phyloP scores from a whole-genome alignment of 2,888 invertebrate genomes.

The Urechis unicinctus region DNA sequence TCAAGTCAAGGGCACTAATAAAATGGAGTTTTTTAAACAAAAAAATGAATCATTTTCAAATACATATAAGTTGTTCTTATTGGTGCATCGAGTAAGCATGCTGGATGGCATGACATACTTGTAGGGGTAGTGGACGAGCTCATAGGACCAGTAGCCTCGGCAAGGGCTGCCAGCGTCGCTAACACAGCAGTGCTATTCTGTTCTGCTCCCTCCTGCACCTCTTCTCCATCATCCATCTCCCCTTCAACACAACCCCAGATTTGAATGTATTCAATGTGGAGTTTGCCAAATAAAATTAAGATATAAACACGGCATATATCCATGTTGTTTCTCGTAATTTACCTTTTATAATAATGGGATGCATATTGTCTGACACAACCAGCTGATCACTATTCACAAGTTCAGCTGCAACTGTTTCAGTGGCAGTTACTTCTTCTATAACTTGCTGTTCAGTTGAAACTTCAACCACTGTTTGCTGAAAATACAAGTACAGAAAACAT shows the following conservation, averaged over 20 bases:
- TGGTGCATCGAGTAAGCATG: not conserved
- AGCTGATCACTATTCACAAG: not conserved
- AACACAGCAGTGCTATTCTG: slow-evolving; percentile 50
- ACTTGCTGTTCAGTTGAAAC: slow-evolving; percentile 13
- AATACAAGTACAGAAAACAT: too few relatives aligned
- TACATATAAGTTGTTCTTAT: not conserved
- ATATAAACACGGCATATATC: not conserved
- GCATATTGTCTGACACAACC: too few relatives aligned
- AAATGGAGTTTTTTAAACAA: too few relatives aligned
- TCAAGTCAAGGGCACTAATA: too few relatives aligned
- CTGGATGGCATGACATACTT: slow-evolving; percentile 1
- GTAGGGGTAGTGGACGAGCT: slow-evolving; percentile 8
- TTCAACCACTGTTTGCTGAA: slow-evolving; percentile 8
- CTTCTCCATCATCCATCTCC: not conserved
- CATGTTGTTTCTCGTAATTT: too few relatives aligned
- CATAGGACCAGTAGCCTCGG: slow-evolving; percentile 49
- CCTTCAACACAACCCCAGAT: not conserved
- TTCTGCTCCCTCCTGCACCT: slow-evolving; percentile 22
- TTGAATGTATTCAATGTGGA: too few relatives aligned
- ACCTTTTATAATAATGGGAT: too few relatives aligned
- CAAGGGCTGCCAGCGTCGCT: slow-evolving; percentile 51
- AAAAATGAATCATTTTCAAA: too few relatives aligned
- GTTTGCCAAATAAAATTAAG: too few relatives aligned
- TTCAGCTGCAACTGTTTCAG: slow-evolving; percentile 8
- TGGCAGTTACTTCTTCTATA: slow-evolving; percentile 19